A percentile compares a stretch with the other conserved stretches of the same genome.
Evolutionary conservation across 2,888 invertebrate species (phyloP).

Genomic region (Drosophila nr. fundita): DNA sequence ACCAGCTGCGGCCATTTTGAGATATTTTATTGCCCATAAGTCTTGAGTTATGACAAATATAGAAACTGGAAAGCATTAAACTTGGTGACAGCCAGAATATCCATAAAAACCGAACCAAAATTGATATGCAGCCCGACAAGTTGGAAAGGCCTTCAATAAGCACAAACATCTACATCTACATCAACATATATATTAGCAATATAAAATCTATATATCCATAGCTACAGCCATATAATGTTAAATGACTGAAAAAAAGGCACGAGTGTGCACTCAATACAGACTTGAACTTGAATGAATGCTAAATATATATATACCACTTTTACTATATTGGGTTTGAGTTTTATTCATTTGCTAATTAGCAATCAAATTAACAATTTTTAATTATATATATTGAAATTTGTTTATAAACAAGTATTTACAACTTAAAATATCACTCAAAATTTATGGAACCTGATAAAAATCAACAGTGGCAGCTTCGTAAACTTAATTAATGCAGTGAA

Average conservation of each 20-base stretch:
- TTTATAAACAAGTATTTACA: slow-evolving; percentile 18
- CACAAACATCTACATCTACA: slow-evolving; percentile 6
- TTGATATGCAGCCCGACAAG: slow-evolving; percentile 60
- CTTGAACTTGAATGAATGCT: slow-evolving; percentile 44
- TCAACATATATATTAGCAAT: slow-evolving; percentile 1
- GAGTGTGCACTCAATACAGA: slow-evolving; percentile 27
- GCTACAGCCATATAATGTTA: slow-evolving; percentile 33
- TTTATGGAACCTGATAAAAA: slow-evolving; percentile 22
- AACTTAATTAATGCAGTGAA: slow-evolving; percentile 43
- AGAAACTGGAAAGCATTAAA: slow-evolving; percentile 74
- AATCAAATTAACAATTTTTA: background rate
- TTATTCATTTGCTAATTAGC: slow-evolving; percentile 37
- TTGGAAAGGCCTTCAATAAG: slow-evolving; percentile 57
- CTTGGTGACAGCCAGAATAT: slow-evolving; percentile 63
- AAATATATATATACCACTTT: background rate
- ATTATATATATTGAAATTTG: background rate
- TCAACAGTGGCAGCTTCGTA: slow-evolving; percentile 9
- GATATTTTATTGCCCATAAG: slow-evolving; percentile 72
- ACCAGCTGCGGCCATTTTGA: slow-evolving; percentile 79
- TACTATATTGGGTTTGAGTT: background rate
- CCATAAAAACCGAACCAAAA: slow-evolving; percentile 61
- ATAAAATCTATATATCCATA: background rate
- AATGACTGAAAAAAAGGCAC: slow-evolving; percentile 35
- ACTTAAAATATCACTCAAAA: slow-evolving; percentile 9
- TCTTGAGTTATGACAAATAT: slow-evolving; percentile 75